These are phyloP conservation scores for Vulpes ferrilata DNA, from an alignment of 2,113 vertebrate species.

Conservation along the genomic window DNA sequence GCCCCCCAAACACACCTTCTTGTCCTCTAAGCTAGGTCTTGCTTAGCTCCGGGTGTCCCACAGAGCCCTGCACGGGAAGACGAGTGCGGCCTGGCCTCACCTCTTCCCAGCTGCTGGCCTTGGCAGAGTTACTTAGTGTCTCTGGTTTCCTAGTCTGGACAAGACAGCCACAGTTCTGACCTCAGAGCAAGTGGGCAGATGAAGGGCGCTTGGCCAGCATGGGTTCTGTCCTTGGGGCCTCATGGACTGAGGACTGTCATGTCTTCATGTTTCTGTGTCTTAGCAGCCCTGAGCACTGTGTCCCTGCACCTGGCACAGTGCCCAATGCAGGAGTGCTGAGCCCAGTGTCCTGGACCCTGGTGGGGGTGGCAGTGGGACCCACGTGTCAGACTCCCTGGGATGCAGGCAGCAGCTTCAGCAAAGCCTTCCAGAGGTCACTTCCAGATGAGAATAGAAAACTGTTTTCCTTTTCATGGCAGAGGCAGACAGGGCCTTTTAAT, in stretches of 20 bases:
- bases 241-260: no score
- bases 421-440: neutral
- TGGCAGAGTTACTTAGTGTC: neutral
- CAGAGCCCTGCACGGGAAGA: neutral
- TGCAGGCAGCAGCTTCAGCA: neutral
- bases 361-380: neutral
- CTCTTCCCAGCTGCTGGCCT: neutral
- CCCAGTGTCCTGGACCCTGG: neutral
- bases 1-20: neutral
- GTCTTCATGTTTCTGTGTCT: neutral
- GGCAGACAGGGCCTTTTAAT: slow-evolving; percentile 32
- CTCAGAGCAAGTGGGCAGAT: neutral
- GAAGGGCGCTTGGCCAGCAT: neutral
- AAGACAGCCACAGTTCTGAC: neutral
- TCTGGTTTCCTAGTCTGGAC: neutral
- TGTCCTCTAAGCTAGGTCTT: neutral
- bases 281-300: neutral
- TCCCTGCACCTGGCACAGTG: neutral
- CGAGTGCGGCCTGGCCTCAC: neutral
- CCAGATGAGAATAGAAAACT: neutral
- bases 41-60: neutral
- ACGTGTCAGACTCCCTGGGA: neutral
- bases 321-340: neutral
- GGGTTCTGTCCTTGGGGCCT: neutral
- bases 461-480: neutral